Conservation (phyloP, 2,888 invertebrate genomes). For the Plagodis pulveraria region DNA sequence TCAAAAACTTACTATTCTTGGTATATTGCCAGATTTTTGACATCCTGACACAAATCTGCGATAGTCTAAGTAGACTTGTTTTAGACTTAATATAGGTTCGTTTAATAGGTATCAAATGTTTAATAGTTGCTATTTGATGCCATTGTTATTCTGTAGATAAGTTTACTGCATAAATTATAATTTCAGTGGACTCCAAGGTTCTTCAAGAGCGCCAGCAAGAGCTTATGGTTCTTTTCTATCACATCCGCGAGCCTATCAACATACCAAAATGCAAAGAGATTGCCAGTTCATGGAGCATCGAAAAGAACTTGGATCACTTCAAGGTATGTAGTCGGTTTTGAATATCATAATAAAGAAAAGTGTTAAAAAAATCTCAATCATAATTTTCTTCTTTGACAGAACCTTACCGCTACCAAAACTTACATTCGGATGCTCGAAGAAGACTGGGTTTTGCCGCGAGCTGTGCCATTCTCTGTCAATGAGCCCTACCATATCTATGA, state of each 20-base stretch:
- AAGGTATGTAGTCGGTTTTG: slow-evolving; percentile 56
- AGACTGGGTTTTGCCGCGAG: slow-evolving; percentile 82
- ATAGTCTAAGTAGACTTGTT: no score
- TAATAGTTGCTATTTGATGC: no score
- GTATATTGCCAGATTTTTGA: no score
- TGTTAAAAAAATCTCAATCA: no score
- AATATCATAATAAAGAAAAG: no score
- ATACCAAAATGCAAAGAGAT: slow-evolving; percentile 77
- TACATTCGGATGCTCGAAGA: slow-evolving; percentile 82
- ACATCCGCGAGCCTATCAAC: slow-evolving; percentile 85
- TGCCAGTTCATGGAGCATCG: slow-evolving; percentile 78
- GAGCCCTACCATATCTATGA: slow-evolving; percentile 86
- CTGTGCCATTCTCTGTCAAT: slow-evolving; percentile 84
- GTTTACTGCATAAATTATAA: neutral
- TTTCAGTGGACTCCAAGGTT: slow-evolving; percentile 79
- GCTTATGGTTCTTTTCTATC: slow-evolving; percentile 73
- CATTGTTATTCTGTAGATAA: no score
- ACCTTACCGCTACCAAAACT: slow-evolving; percentile 71
- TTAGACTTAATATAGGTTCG: no score
- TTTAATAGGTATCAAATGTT: no score
- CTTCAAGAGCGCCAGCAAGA: slow-evolving; percentile 69
- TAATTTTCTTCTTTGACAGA: slow-evolving; percentile 14
- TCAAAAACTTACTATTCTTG: no score
- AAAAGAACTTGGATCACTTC: slow-evolving; percentile 78
- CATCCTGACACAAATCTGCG: no score